A percentile compares a stretch with the other conserved stretches of the same genome.
Conservation (phyloP, 35 echinoderm and acorn worm genomes). For the Acanthaster planci region DNA sequence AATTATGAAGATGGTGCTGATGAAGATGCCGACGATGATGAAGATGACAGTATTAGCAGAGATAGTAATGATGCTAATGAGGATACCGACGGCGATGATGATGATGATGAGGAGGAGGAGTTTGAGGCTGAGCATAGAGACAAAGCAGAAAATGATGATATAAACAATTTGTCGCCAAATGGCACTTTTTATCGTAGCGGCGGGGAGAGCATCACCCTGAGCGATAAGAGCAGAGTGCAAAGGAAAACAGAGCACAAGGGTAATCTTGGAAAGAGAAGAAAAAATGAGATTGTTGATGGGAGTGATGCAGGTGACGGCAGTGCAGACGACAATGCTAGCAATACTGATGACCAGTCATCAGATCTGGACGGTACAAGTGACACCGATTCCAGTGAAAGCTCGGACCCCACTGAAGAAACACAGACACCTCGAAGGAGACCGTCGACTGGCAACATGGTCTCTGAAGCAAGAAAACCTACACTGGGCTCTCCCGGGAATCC, state of each 20-base stretch:
- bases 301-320: not conserved
- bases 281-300: not conserved
- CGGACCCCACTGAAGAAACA: not conserved
- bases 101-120: not conserved
- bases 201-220: too few species aligned
- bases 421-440: too few species aligned
- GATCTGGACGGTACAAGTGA: not conserved
- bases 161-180: not conserved
- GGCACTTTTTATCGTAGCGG: not conserved
- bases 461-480: constrained; percentile 6
- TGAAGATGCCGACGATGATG: not conserved
- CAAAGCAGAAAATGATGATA: not conserved
- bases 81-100: not conserved
- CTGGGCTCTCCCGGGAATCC: not conserved
- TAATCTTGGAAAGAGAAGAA: not conserved
- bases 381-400: not conserved
- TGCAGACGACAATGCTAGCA: not conserved
- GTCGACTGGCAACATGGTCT: not conserved
- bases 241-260: too few species aligned
- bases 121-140: not conserved
- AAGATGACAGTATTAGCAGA: not conserved
- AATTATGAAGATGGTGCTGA: not conserved
- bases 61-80: not conserved
- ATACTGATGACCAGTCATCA: not conserved
- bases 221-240: too few species aligned